A percentile compares a stretch with the other conserved stretches of the same genome.
Evolutionary conservation across 2,113 vertebrate genomes (phyloP).

Genomic region (Centropristis striata): DNA sequence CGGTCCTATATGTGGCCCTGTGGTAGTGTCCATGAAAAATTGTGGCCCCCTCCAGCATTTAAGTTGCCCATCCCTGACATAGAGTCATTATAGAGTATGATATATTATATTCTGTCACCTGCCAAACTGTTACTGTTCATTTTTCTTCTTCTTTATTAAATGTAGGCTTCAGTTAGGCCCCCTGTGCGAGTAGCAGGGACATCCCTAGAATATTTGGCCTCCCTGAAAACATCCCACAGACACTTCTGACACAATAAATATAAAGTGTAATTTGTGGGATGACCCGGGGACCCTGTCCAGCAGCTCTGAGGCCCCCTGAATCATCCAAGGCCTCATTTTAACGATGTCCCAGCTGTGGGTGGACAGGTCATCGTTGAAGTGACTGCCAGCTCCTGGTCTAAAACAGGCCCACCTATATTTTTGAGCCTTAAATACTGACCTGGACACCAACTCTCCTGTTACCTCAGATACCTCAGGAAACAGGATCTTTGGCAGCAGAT

Average conservation of each 20-base stretch:
- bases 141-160: no score
- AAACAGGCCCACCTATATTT: slow-evolving; percentile 52
- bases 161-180: no score
- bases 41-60: no score
- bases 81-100: no score
- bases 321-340: slow-evolving; percentile 3
- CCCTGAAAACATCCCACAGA: not conserved
- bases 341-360: not conserved
- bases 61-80: no score
- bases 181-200: no score
- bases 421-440: slow-evolving; percentile 49
- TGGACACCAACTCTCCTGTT: slow-evolving; percentile 22
- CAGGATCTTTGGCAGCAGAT: slow-evolving; percentile 37
- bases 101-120: no score
- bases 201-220: no score
- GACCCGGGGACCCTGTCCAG: not conserved
- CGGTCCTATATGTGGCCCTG: no score
- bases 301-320: not conserved
- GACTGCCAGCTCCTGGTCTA: not conserved
- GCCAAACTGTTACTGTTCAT: no score
- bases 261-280: not conserved
- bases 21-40: no score
- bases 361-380: not conserved
- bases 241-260: not conserved
- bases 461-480: slow-evolving; percentile 53